Conservation (phyloP, 2,797 vertebrate genomes). For the Trachops cirrhosus region DNA sequence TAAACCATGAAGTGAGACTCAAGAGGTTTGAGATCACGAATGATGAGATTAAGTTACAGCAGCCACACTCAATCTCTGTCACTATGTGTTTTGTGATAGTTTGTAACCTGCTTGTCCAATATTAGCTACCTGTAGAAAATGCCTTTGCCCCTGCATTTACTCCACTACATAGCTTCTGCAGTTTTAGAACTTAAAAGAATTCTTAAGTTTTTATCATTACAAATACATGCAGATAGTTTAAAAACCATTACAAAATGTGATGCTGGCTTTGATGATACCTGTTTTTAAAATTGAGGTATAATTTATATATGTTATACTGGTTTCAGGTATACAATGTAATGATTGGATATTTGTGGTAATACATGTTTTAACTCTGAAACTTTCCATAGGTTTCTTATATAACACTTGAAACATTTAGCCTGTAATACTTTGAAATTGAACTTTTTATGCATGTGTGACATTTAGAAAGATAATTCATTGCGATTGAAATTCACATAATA, state of each 20-base stretch:
- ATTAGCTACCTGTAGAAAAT: conserved; percentile 64
- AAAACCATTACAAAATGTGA: not conserved
- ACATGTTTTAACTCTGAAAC: not conserved
- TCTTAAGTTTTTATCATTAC: conserved; percentile 28
- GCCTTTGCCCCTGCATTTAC: conserved; percentile 1
- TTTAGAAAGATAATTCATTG: not conserved
- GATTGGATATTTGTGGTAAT: not conserved
- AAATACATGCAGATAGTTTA: not conserved
- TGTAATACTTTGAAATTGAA: not conserved
- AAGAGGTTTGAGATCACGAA: conserved; percentile 78
- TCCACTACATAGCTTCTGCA: conserved; percentile 14
- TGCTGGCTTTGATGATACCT: not conserved
- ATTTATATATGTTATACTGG: not conserved
- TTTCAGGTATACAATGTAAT: not conserved
- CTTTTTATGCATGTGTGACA: not conserved
- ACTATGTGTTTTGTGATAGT: conserved; percentile 66
- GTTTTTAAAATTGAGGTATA: not conserved
- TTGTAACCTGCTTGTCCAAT: conserved; percentile 66
- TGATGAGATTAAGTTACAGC: conserved; percentile 77
- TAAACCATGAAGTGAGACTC: conserved; percentile 77
- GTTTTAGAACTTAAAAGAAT: conserved; percentile 42
- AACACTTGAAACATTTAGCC: not conserved
- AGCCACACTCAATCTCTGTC: conserved; percentile 75
- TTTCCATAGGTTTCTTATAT: not conserved
- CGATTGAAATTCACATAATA: not conserved